Evolutionary conservation across 2,113 vertebrate species (phyloP), one percentile per base, ranked within the genome.

Genomic region (Eonycteris spelaea): DNA sequence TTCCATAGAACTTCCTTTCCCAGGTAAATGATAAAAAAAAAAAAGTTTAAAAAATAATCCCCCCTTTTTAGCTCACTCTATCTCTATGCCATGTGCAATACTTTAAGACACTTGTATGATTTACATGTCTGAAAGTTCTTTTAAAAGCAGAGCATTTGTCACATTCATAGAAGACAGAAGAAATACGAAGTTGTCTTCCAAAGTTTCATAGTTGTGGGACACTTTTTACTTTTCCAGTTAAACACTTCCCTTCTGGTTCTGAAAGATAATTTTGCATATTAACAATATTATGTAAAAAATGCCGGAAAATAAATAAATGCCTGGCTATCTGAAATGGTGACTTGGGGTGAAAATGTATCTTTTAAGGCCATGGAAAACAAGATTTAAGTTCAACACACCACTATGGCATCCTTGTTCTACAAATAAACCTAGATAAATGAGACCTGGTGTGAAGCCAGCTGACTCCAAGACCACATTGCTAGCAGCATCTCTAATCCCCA

Each of bases 121-220:
- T 51, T 24, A 11, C 13, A 1, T 26, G 10, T 75, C 48, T 30
- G 14, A n/a, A 53, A 35, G 5, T 48, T 18, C 1, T 33, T 59
- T 33, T 51, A 38, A 43, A 75, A 35, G 19, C n/a, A 19, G n/a
- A 2, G 0, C 3, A 0, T 24, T 18, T 12, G 1, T 33, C n/a
- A 14, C 7, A 3, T 38, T 11, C 38, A 4, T 0, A 7, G 26
- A 6, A 6, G 61, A 24, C 43, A 22, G 26, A n/a, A 1, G n/a
- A 3, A 0, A 1, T 0, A 7, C 6, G 3, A 7, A 0, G 9
- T 9, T 12, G 84, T 5, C 18, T 1, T 12, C 11, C n/a, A 22
- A 22, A 45, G 22, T 3, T 8, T 4, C 7, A 2, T 10, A 6
- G 75, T 2, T 30, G 16, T 15, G 21, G 26, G 3, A 22, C 5